Evolutionary conservation across 37 sponge, comb jelly and placozoan genomes (phyloP), one percentile per base, ranked within the genome.

Genomic region (Cliona cf. orientalis): DNA sequence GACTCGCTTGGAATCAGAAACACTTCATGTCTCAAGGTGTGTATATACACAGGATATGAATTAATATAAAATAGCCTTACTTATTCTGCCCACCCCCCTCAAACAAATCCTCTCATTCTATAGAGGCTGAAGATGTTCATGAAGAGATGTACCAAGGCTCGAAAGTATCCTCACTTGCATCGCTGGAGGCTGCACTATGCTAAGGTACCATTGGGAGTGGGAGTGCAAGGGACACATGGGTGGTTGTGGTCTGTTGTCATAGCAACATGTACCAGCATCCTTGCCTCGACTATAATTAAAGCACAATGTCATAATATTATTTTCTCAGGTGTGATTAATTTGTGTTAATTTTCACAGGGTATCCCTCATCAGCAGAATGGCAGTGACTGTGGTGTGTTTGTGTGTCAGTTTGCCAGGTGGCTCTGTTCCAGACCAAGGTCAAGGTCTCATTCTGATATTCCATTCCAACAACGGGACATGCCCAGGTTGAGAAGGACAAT

Each of bases 361-460:
- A 66, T 80, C 25, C 81, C 81, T 17, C 62, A 61, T 12, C 81
- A 80, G 71, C 19, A 0, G 14, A 67, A 67, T 6, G n/a, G 62
- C 23, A 14, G 61, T 69, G 81, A 80, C 31, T 80, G 81, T 69
- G 80, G 81, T n/a, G 71, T 80, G 40, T 80, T 69, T 69, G 42
- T 69, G 21, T 80, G 81, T 34, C 71, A 80, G 81, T 80, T 53
- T 80, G 81, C 81, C 23, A 44, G 71, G 23, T 80, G 81, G 81
- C 79, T 79, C 2, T 79, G 66, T 63, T 25, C n/a, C 39, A n/a
- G n/a, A n/a, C 6, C 26, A 26, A 35, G 12, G 17, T n/a, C 25
- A 2, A 2, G 17, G 1, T 38, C n/a, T 4, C 37, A 17, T 53
- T 69, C 59, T 12, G 43, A 33, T 31, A 53, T 80, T 11, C 76